Conservation (phyloP, 2,888 invertebrate species). For the Caenorhabditis doughertyi region DNA sequence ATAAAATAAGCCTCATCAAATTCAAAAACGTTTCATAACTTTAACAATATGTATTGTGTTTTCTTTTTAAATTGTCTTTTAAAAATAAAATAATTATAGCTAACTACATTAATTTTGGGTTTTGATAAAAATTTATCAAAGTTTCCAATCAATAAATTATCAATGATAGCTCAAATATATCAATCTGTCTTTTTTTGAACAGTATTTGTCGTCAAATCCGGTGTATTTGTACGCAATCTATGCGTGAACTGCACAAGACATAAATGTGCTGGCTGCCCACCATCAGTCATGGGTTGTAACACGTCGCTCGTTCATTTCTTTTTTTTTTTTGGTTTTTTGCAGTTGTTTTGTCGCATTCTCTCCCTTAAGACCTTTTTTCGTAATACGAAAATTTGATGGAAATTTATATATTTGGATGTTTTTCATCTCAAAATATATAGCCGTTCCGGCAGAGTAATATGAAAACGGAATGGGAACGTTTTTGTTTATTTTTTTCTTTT, state of each 20-base stretch:
- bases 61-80: not conserved
- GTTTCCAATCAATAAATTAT: no score
- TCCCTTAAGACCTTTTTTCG: slow-evolving; percentile 8
- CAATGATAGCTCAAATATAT: not conserved
- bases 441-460: not conserved
- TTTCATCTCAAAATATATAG: not conserved
- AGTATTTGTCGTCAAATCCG: slow-evolving; percentile 46
- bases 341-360: not conserved
- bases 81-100: no score
- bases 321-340: not conserved
- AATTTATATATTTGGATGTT: slow-evolving; percentile 21
- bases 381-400: slow-evolving; percentile 3
- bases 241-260: slow-evolving; percentile 44
- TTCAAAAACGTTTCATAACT: not conserved
- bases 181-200: not conserved
- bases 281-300: slow-evolving; percentile 12
- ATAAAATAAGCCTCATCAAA: not conserved
- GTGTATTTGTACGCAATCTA: slow-evolving; percentile 36
- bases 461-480: not conserved
- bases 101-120: no score
- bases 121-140: no score
- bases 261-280: slow-evolving; percentile 46
- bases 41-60: not conserved
- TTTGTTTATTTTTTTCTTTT: no score
- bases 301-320: slow-evolving; percentile 13